A percentile compares a stretch with the other conserved stretches of the same genome.
phyloP scores from a whole-genome alignment of 2,888 invertebrate genomes.

The Byasa hedistus region DNA sequence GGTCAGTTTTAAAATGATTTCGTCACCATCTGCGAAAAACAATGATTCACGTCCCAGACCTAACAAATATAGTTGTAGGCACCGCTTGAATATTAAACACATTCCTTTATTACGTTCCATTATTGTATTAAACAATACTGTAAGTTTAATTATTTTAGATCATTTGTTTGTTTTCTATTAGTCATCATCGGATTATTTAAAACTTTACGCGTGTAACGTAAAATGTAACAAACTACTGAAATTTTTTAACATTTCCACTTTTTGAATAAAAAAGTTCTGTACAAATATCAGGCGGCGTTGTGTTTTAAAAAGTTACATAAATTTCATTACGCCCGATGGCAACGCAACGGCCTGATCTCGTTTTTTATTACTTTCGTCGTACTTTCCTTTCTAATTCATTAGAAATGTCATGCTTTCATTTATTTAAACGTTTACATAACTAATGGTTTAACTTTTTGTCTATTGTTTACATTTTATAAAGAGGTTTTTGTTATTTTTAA shows the following conservation, averaged over 20 bases:
- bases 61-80: slow-evolving; percentile 21
- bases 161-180: slow-evolving; percentile 1
- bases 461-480: background rate
- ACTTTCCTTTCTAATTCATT: slow-evolving; percentile 26
- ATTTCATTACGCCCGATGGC: slow-evolving; percentile 14
- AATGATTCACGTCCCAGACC: slow-evolving; percentile 21
- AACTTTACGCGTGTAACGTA: too few species aligned
- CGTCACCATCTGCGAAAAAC: slow-evolving; percentile 10
- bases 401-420: slow-evolving; percentile 21
- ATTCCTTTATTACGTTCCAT: slow-evolving; percentile 29
- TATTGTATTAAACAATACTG: slow-evolving; percentile 23
- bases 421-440: slow-evolving; percentile 10
- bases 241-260: background rate
- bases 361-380: slow-evolving; percentile 15
- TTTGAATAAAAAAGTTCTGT: background rate
- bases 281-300: slow-evolving; percentile 1
- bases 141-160: background rate
- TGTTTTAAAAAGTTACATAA: slow-evolving; percentile 17
- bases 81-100: slow-evolving; percentile 34
- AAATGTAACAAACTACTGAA: too few species aligned
- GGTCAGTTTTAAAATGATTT: slow-evolving; percentile 17
- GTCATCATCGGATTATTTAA: background rate
- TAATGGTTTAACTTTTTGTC: background rate
- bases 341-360: slow-evolving; percentile 8
- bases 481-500: too few species aligned